phyloP scores from a whole-genome alignment of 2,888 invertebrate genomes.

The Stenotaenia linearis region DNA sequence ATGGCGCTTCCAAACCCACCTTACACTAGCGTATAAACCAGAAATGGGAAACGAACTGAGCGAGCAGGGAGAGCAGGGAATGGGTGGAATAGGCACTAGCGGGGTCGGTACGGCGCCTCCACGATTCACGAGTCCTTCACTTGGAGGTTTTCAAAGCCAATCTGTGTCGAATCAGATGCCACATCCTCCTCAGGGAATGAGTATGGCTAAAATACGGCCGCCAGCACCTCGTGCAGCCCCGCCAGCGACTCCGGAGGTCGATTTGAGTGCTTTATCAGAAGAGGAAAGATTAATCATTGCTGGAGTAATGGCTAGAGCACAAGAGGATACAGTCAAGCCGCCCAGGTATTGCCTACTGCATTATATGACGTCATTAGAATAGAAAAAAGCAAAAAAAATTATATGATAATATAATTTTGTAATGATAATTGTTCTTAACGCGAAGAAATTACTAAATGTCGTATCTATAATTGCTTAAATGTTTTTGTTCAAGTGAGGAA shows the following conservation, averaged over 20 bases:
- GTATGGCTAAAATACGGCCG: not conserved
- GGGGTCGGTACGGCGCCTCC: not conserved
- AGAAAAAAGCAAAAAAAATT: not conserved
- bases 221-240: not conserved
- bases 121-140: not conserved
- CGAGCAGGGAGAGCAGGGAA: constrained; percentile 1
- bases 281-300: constrained; percentile 58
- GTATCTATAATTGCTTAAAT: no score
- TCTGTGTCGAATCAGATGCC: not conserved
- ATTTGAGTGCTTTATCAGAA: constrained; percentile 56
- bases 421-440: no score
- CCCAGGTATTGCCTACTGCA: not conserved
- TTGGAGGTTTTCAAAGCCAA: not conserved
- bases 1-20: not conserved
- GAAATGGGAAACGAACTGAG: constrained; percentile 28
- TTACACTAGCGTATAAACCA: not conserved
- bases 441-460: no score
- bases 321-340: constrained; percentile 44
- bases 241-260: constrained; percentile 49
- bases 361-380: not conserved
- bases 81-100: not conserved
- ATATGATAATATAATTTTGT: no score
- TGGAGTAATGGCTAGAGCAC: constrained; percentile 59
- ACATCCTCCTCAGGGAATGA: not conserved
- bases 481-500: not conserved